Base-by-base conservation (phyloP, 2,113 vertebrate genomes). In the Ageneiosus marmoratus region DNA sequence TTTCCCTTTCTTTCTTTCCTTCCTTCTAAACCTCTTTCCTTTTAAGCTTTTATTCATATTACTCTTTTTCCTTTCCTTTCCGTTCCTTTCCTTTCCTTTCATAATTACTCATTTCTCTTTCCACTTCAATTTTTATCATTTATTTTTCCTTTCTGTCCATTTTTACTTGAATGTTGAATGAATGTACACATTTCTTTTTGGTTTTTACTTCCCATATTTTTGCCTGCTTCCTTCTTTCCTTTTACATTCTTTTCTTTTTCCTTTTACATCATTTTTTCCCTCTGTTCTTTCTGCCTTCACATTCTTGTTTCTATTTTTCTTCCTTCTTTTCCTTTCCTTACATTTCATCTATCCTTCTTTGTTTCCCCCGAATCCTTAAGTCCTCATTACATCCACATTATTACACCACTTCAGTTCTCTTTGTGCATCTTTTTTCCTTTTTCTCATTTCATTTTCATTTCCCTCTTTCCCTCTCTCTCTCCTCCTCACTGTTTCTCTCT, bases 221-320 rank as follows among this genome's bases (percentile, higher is more conserved):
- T 15, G 15, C 50, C 4, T 18, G 8, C n/a, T 27, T 50, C 10
- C 8, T 7, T 74, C 5, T 74, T 87, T 84, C 87, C 27, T 87
- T 92, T 91, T 90, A 89, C 50, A 18, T 18, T 18, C n/a, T 27
- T 50, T 10, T 3, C 2, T 74, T 2, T 74, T 87, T 84, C 87
- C 27, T 87, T 92, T 91, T 90, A 89, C 80, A 86, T 91, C 89
- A 83, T 90, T 93, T 92, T 92, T 91, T 94, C 92, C 91, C 44
- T 15, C 12, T 27, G 8, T 16, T 50, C 24, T 50, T 16, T 7
- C 0, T 24, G 46, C 5, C 15, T 16, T 0, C 12, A 34, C 29
- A 9, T 74, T 48, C 13, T n/a, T 48, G 5, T 22, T 46, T 1
- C 4, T 34, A 29, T 27, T 2, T 12, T 60, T n/a, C 15, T 44